phyloP scores from a whole-genome alignment of 2,888 invertebrate genomes.

The Macrostomum cliftonense region DNA sequence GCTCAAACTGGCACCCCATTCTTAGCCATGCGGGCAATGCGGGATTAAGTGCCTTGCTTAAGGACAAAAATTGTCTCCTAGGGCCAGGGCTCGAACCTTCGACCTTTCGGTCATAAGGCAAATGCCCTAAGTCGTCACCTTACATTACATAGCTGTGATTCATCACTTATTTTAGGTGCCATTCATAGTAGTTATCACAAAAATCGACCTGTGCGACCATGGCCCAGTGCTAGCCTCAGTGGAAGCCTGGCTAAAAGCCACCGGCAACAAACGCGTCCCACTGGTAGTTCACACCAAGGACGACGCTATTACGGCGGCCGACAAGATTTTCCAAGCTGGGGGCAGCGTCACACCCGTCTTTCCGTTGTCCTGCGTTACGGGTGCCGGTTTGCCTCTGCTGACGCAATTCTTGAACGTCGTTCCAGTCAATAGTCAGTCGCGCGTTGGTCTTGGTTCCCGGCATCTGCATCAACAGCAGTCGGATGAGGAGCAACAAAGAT shows the following conservation, averaged over 20 bases:
- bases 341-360: constrained; percentile 38
- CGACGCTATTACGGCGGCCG: constrained; percentile 56
- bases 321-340: constrained; percentile 27
- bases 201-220: constrained; percentile 59
- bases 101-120: too few species aligned
- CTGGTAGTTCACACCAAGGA: constrained; percentile 49
- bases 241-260: constrained; percentile 48
- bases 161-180: constrained; percentile 43
- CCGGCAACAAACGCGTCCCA: constrained; percentile 49
- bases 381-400: constrained; percentile 56
- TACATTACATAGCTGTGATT: too few species aligned
- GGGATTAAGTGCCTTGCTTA: too few species aligned
- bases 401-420: constrained; percentile 68
- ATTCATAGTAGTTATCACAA: constrained; percentile 77
- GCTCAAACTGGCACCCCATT: too few species aligned
- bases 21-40: too few species aligned
- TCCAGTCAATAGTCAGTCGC: constrained; percentile 20
- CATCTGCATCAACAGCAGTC: constrained; percentile 34
- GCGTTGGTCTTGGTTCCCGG: constrained; percentile 38
- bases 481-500: too few species aligned
- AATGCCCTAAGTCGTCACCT: too few species aligned
- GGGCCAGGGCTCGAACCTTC: too few species aligned
- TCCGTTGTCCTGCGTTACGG: constrained; percentile 66
- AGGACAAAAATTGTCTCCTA: too few species aligned
- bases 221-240: constrained; percentile 41